These are phyloP conservation scores for Cnemophilus loriae DNA, from an alignment of 2,113 vertebrate species.

Conservation along the genomic window DNA sequence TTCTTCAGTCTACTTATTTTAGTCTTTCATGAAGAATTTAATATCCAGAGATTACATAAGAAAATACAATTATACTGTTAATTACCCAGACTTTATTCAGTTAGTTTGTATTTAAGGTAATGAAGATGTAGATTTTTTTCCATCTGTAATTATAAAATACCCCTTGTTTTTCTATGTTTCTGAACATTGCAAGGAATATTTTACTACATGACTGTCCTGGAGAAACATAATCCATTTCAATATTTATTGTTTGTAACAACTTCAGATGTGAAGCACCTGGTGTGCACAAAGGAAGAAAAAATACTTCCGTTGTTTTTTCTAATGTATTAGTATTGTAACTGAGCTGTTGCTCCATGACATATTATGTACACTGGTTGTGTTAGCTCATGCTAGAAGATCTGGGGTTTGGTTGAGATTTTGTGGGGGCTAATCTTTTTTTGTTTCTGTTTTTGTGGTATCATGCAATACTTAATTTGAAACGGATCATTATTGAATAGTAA, in stretches of 20 bases:
- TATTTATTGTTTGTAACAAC: constrained; percentile 45
- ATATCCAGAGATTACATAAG: neutral
- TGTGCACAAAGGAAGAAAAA: constrained; percentile 68
- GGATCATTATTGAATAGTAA: neutral
- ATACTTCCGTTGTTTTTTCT: constrained; percentile 32
- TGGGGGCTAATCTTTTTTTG: neutral
- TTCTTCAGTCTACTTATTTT: neutral
- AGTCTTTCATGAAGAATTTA: neutral
- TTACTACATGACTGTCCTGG: neutral
- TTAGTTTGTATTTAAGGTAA: constrained; percentile 58
- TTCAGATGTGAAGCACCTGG: constrained; percentile 73
- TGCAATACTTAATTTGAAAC: neutral
- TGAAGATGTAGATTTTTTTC: constrained; percentile 60
- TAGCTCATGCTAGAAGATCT: neutral
- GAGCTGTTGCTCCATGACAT: neutral
- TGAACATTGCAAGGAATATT: neutral
- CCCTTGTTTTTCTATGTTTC: neutral
- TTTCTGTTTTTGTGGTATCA: neutral
- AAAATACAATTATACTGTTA: neutral
- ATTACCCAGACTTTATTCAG: neutral
- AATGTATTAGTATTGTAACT: constrained; percentile 1
- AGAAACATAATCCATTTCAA: neutral
- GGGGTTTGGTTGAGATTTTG: neutral
- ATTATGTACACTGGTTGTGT: constrained; percentile 4
- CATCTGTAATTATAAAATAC: neutral